These are phyloP conservation scores for Melieria crassipennis DNA, from an alignment of 2,888 invertebrate genomes.

Conservation along the genomic window DNA sequence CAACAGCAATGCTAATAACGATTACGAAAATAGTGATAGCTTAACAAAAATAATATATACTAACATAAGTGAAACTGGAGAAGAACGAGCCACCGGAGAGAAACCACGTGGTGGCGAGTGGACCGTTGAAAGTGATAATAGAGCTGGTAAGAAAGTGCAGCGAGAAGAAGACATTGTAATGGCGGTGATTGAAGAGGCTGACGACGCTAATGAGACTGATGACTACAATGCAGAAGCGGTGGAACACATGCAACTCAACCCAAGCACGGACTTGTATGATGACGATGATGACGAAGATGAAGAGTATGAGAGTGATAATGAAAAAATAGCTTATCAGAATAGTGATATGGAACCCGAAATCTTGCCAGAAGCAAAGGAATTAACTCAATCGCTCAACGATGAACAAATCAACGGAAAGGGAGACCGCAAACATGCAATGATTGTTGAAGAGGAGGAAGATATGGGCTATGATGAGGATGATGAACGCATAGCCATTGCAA, in stretches of 20 bases:
- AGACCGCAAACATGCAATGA: not conserved
- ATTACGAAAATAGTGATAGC: constrained; percentile 45
- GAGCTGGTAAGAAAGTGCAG: constrained; percentile 32
- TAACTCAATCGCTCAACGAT: constrained; percentile 45
- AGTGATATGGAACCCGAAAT: constrained; percentile 48
- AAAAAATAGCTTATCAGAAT: constrained; percentile 32
- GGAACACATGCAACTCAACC: constrained; percentile 57
- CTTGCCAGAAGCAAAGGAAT: constrained; percentile 55
- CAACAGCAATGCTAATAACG: constrained; percentile 50
- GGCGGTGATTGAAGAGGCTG: constrained; percentile 32
- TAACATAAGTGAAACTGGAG: constrained; percentile 42
- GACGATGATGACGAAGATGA: constrained; percentile 44
- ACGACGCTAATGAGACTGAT: constrained; percentile 52
- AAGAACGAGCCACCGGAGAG: constrained; percentile 29
- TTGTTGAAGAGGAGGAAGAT: constrained; percentile 54
- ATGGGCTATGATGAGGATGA: constrained; percentile 64
- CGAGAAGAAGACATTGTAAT: constrained; percentile 20
- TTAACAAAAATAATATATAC: constrained; percentile 48
- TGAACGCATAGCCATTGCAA: constrained; percentile 54
- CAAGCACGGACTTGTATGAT: constrained; percentile 48
- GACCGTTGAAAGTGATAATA: constrained; percentile 43
- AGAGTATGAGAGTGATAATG: constrained; percentile 34
- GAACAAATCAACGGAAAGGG: constrained; percentile 28
- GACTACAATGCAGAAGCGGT: constrained; percentile 43
- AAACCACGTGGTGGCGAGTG: constrained; percentile 35